Evolutionary conservation across 2,113 vertebrate species (phyloP), one percentile per base, ranked within the genome.

Genomic region (Dasypus novemcinctus): DNA sequence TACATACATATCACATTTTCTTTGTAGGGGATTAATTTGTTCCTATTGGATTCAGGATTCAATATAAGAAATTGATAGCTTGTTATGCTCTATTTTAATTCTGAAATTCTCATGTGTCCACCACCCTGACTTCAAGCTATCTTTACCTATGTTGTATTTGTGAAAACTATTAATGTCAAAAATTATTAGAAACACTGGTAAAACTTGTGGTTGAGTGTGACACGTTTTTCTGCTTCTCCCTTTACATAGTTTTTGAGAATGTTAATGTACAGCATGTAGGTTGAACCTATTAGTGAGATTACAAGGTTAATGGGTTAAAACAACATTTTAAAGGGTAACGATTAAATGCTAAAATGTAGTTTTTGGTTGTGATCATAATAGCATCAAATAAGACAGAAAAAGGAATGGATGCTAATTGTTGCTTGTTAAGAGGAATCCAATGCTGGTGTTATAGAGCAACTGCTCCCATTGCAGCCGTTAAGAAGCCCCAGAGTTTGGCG

Each of bases 221-320:
- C 87, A 57, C 9, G 43, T 41, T 41, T 57, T 72, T 33, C 83
- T 68, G 78, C n/a, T 43, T 33, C 54, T 83, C 36, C 71, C 38
- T 59, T 87, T 74, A 63, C 75, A 57, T 90, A 57, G 84, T 36
- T 52, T 89, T 57, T 63, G 82, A 89, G 88, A 36, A 52, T 52
- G 38, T 95, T 74, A 52, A 41, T 31, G 10, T 72, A 52, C 71
- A 82, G 52, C 33, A 0, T 84, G 64, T 57, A 33, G 38, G 78
- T 85, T 43, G 43, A 78, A 85, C 43, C 49, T 82, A 7, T 74
- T 36, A 64, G 71, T 7, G 12, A 92, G 54, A 31, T 15, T 72
- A 49, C 33, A 27, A 38, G 80, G 81, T 96, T 96, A 87, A 87
- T 95, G 92, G 79, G 64, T 87, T 81, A 86, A 93, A 64, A 93